A percentile compares a stretch with the other conserved stretches of the same genome.
Evolutionary conservation across 2,113 vertebrate species (phyloP).

Genomic region (Benitochromis conjunctus): DNA sequence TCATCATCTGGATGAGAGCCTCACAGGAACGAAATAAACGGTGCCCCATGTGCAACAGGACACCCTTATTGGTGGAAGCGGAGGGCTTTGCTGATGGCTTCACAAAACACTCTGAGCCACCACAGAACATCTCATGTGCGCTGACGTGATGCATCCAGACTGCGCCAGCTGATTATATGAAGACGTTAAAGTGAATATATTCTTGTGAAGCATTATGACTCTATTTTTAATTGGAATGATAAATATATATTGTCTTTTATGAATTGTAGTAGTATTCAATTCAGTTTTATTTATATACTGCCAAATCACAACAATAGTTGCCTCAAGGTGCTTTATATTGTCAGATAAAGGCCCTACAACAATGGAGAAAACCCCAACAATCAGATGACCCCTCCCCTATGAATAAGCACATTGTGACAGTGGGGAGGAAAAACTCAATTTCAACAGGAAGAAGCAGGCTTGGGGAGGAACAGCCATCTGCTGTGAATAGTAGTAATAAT

Average conservation of each 20-base stretch:
- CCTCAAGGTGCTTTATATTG: not conserved
- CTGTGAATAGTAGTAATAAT: not conserved
- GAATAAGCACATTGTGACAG: not conserved
- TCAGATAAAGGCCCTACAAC: too few relatives aligned
- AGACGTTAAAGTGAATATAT: not conserved
- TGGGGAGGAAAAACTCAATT: not conserved
- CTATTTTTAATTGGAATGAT: constrained; percentile 15
- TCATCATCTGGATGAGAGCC: constrained; percentile 89
- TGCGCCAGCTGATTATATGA: not conserved
- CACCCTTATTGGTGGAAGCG: constrained; percentile 76
- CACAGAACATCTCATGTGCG: not conserved
- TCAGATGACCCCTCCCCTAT: not conserved
- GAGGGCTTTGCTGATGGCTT: constrained; percentile 88
- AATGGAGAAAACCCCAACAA: not conserved
- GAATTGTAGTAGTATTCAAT: not conserved
- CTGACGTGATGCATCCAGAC: constrained; percentile 26
- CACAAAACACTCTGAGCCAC: constrained; percentile 44
- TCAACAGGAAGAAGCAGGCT: not conserved
- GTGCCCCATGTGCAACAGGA: constrained; percentile 89
- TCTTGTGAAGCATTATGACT: not conserved
- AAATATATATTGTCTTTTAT: not conserved
- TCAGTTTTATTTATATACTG: not conserved
- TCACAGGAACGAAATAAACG: constrained; percentile 82
- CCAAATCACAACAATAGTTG: not conserved
- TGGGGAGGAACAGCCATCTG: not conserved